Evolutionary conservation across 1,140 invertebrate species (phyloP).

Genomic region (Sitobion miscanthi): DNA sequence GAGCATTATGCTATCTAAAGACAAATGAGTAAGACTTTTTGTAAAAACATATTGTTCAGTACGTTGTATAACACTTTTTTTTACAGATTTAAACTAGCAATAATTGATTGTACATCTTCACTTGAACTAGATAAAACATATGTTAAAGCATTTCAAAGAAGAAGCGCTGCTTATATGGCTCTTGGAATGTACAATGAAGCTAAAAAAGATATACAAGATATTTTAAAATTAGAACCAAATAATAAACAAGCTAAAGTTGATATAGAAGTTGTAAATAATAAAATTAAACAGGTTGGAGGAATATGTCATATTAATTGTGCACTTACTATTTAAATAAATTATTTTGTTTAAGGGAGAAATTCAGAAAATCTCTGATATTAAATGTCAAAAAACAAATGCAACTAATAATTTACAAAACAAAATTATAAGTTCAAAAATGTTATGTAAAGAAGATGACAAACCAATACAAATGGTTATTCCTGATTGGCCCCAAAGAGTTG

Average conservation of each 20-base stretch:
- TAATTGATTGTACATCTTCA: slow-evolving; percentile 77
- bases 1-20: slow-evolving; percentile 87
- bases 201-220: slow-evolving; percentile 70
- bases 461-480: slow-evolving; percentile 39
- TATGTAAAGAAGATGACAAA: background rate
- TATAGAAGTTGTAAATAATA: slow-evolving; percentile 59
- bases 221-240: slow-evolving; percentile 75
- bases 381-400: background rate
- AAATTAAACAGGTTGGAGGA: background rate
- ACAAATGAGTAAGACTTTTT: slow-evolving; percentile 73
- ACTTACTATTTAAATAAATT: background rate
- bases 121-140: slow-evolving; percentile 76
- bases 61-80: slow-evolving; percentile 59
- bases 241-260: slow-evolving; percentile 64
- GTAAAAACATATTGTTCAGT: slow-evolving; percentile 18
- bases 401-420: background rate
- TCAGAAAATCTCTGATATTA: background rate
- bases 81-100: slow-evolving; percentile 72
- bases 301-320: too few species aligned
- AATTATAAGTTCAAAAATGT: background rate
- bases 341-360: background rate
- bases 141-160: slow-evolving; percentile 79
- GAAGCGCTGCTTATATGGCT: slow-evolving; percentile 73
- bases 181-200: slow-evolving; percentile 71
- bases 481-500: slow-evolving; percentile 61